Conservation (phyloP, 1,140 invertebrate genomes). For the Antheraea pernyi region DNA sequence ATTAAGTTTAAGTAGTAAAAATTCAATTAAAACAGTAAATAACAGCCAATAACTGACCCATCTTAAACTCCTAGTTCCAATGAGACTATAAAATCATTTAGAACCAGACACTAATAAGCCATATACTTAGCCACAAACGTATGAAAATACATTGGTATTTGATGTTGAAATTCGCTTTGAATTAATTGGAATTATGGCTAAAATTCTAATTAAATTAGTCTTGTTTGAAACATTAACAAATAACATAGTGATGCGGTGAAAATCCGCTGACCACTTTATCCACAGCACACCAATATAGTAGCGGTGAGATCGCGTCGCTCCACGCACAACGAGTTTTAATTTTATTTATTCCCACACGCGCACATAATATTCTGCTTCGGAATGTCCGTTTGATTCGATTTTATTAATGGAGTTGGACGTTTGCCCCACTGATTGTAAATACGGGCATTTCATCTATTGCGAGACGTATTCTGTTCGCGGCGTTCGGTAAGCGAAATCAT, state of each 20-base stretch:
- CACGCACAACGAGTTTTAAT: conserved; percentile 12
- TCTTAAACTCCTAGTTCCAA: too few relatives aligned
- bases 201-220: conserved; percentile 30
- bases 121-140: too few relatives aligned
- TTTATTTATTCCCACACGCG: conserved; percentile 70
- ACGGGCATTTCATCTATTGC: conserved; percentile 67
- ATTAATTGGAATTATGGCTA: background rate
- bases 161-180: background rate
- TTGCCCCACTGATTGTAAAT: conserved; percentile 75
- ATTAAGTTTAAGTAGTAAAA: too few relatives aligned
- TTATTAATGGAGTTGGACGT: conserved; percentile 78
- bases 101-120: too few relatives aligned
- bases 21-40: too few relatives aligned
- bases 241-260: conserved; percentile 11
- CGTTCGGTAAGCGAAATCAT: conserved; percentile 32
- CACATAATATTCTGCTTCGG: conserved; percentile 61
- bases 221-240: conserved; percentile 33
- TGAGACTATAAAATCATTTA: too few relatives aligned
- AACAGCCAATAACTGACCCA: too few relatives aligned
- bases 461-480: conserved; percentile 49
- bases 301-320: conserved; percentile 6
- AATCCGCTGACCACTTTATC: conserved; percentile 9
- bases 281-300: conserved; percentile 11
- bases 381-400: conserved; percentile 77
- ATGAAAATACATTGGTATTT: too few relatives aligned